These are phyloP conservation scores for Perizoma affinitatum DNA, from an alignment of 2,888 invertebrate species.

Conservation along the genomic window DNA sequence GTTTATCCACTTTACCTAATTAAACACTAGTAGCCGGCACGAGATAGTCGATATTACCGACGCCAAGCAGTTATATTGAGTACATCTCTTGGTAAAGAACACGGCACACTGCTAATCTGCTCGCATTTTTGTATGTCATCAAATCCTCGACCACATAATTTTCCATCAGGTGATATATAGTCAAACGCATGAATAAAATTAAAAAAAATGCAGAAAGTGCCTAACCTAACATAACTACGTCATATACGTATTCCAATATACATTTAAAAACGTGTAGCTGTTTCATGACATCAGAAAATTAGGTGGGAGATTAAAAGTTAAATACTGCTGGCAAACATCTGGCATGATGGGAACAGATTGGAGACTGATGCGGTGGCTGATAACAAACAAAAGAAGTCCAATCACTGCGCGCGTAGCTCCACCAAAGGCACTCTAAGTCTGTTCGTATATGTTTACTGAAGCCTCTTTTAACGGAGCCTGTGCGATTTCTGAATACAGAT, in stretches of 20 bases:
- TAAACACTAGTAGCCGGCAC: not conserved
- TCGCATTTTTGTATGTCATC: too few relatives aligned
- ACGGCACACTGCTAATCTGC: too few relatives aligned
- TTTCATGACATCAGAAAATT: conserved; percentile 4
- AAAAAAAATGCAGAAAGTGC: too few relatives aligned
- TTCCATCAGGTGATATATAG: too few relatives aligned
- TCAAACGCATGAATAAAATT: too few relatives aligned
- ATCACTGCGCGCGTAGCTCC: conserved; percentile 35
- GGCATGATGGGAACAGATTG: conserved; percentile 8
- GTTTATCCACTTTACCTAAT: not conserved
- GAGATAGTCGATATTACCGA: too few relatives aligned
- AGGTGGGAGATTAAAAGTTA: not conserved
- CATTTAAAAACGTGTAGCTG: too few relatives aligned
- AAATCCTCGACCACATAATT: too few relatives aligned
- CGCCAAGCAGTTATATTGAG: too few relatives aligned
- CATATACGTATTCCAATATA: too few relatives aligned
- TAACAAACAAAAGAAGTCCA: conserved; percentile 45
- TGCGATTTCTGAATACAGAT: not conserved
- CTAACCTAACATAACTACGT: too few relatives aligned
- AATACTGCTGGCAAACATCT: conserved; percentile 2
- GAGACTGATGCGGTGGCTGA: conserved; percentile 8
- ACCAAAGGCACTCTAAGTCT: conserved; percentile 7
- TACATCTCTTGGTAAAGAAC: too few relatives aligned
- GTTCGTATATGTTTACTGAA: conserved; percentile 34
- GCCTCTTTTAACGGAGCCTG: conserved; percentile 21